phyloP scores from a whole-genome alignment of 2,113 vertebrate genomes.

The Chlamydotis undulata region DNA sequence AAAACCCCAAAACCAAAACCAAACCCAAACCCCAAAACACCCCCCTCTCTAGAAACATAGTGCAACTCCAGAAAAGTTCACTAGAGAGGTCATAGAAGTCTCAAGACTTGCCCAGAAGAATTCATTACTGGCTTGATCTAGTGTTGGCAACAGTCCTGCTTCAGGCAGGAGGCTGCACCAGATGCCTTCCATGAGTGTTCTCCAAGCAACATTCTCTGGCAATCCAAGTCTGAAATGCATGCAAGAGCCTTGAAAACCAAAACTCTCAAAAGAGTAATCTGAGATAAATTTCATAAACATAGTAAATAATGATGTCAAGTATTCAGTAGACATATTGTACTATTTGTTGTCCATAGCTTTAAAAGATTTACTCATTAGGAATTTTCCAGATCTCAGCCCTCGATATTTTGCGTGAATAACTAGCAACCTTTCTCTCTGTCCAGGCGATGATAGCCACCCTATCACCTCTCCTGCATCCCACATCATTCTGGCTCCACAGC shows the following conservation, averaged over 20 bases:
- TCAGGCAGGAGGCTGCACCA: neutral
- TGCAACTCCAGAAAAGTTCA: neutral
- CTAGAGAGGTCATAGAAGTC: neutral
- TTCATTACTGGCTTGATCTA: neutral
- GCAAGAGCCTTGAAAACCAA: neutral
- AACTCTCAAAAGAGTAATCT: neutral
- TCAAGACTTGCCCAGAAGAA: neutral
- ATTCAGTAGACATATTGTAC: neutral
- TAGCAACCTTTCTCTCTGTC: neutral
- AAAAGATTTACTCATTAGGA: neutral
- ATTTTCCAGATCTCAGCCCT: neutral
- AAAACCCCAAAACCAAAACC: neutral
- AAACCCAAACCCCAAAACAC: neutral
- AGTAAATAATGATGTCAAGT: neutral
- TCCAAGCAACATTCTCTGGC: neutral
- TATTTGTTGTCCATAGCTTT: neutral
- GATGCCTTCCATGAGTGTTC: neutral
- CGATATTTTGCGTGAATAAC: neutral
- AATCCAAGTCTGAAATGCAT: neutral
- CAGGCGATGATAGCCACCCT: neutral
- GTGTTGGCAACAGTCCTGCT: neutral
- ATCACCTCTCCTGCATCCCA: neutral
- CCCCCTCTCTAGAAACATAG: accelerated
- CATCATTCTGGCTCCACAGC: neutral
- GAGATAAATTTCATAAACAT: neutral